A percentile compares a stretch with the other conserved stretches of the same genome.
phyloP scores from a whole-genome alignment of 2,888 invertebrate genomes.

The Drosophila neonasuta region DNA sequence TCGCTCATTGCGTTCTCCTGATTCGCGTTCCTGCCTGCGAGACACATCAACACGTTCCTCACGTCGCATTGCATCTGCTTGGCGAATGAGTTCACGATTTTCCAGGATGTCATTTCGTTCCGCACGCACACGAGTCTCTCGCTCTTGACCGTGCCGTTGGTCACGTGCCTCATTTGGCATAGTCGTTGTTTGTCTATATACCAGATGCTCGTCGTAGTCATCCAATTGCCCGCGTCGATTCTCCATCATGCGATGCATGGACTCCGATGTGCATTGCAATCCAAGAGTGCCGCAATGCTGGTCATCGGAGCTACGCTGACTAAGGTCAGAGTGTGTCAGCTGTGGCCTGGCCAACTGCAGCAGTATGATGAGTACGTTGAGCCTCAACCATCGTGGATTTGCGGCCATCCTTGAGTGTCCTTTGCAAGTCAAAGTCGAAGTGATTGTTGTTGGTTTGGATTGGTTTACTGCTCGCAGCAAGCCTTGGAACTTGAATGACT shows the following conservation, averaged over 20 bases:
- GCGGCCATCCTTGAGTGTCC: constrained; percentile 40
- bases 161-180: neutral
- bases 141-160: neutral
- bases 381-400: constrained; percentile 49
- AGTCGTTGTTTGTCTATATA: constrained; percentile 60
- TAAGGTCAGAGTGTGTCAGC: neutral
- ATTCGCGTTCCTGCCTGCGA: constrained; percentile 9
- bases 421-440: neutral
- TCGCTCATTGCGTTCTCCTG: neutral
- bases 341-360: constrained; percentile 36
- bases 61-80: neutral
- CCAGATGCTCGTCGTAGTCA: constrained; percentile 64
- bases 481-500: constrained; percentile 50
- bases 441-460: neutral
- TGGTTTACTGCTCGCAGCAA: constrained; percentile 28
- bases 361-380: constrained; percentile 42
- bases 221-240: constrained; percentile 29
- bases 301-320: constrained; percentile 5
- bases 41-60: constrained; percentile 2
- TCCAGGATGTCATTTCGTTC: neutral
- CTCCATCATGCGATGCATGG: constrained; percentile 7
- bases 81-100: neutral
- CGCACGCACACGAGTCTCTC: neutral
- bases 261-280: constrained; percentile 14
- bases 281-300: constrained; percentile 28